Conservation (phyloP, 2,888 invertebrate genomes). For the Eupeodes luniger region DNA sequence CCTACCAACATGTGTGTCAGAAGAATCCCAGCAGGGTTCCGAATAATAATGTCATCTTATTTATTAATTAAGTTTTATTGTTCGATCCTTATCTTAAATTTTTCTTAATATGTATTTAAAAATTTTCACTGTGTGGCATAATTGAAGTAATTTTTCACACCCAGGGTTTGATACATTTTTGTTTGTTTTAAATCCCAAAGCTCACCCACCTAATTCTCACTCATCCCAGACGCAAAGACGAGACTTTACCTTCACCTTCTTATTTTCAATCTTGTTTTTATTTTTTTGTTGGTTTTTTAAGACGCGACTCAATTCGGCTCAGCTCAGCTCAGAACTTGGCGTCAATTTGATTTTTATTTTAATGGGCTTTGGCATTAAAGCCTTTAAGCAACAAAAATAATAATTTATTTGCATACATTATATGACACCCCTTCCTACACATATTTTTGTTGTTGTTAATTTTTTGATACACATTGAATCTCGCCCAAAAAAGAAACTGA, state of each 20-base stretch:
- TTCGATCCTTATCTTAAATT: constrained; percentile 6
- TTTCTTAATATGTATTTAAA: background rate
- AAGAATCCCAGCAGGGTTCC: background rate
- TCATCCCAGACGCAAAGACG: constrained; percentile 42
- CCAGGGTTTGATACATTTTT: constrained; percentile 41
- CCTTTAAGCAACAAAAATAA: constrained; percentile 42
- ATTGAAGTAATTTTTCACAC: constrained; percentile 51
- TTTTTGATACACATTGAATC: constrained; percentile 30
- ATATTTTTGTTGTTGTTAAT: background rate
- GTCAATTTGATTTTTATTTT: constrained; percentile 46
- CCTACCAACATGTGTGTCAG: background rate
- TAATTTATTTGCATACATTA: constrained; percentile 72
- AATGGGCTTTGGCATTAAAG: constrained; percentile 66
- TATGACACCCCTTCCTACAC: constrained; percentile 62
- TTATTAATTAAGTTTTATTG: constrained; percentile 10
- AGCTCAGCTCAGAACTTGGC: constrained; percentile 25
- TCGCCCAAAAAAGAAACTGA: constrained; percentile 36
- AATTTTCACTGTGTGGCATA: constrained; percentile 1
- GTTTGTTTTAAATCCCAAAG: constrained; percentile 7
- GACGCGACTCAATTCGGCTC: background rate
- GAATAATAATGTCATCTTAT: constrained; percentile 17
- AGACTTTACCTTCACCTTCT: constrained; percentile 67
- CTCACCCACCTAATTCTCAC: constrained; percentile 18
- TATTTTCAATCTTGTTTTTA: constrained; percentile 25
- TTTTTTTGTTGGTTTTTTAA: background rate